phyloP scores from a whole-genome alignment of 2,797 vertebrate genomes.

The Yasuhikotakia modesta region DNA sequence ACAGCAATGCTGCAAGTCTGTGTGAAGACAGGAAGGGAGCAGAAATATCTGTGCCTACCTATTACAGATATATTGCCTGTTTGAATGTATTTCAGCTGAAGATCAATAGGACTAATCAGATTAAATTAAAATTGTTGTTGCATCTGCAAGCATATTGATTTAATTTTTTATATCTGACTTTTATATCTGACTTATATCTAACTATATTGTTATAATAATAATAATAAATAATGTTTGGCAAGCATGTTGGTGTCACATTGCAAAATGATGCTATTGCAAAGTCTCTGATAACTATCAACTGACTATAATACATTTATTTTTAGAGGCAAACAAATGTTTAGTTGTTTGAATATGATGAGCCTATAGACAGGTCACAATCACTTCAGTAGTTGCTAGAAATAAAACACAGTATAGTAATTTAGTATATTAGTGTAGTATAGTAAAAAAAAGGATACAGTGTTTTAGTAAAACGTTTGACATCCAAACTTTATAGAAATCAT shows the following conservation, averaged over 20 bases:
- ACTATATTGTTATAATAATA: neutral
- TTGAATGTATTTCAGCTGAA: neutral
- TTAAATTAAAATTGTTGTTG: neutral
- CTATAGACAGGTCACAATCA: neutral
- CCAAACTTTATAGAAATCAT: too few species aligned
- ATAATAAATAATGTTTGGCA: neutral
- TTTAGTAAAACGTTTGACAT: too few species aligned
- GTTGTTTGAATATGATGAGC: neutral
- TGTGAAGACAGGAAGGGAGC: slow-evolving; percentile 6
- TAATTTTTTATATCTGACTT: neutral
- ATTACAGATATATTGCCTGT: neutral
- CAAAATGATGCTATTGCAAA: neutral
- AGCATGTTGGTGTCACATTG: neutral
- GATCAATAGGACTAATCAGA: neutral
- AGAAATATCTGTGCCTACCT: neutral
- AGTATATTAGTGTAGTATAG: too few species aligned
- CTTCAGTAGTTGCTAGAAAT: too few species aligned
- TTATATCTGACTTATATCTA: too few species aligned
- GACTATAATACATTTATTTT: neutral
- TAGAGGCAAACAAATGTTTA: neutral
- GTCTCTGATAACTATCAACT: neutral
- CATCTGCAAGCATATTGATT: neutral
- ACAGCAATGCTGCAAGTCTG: slow-evolving; percentile 25
- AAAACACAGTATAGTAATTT: too few species aligned
- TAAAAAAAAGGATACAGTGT: too few species aligned